A percentile compares a stretch with the other conserved stretches of the same genome.
Conservation (phyloP, 2,888 invertebrate genomes). For the Tipula helvola region DNA sequence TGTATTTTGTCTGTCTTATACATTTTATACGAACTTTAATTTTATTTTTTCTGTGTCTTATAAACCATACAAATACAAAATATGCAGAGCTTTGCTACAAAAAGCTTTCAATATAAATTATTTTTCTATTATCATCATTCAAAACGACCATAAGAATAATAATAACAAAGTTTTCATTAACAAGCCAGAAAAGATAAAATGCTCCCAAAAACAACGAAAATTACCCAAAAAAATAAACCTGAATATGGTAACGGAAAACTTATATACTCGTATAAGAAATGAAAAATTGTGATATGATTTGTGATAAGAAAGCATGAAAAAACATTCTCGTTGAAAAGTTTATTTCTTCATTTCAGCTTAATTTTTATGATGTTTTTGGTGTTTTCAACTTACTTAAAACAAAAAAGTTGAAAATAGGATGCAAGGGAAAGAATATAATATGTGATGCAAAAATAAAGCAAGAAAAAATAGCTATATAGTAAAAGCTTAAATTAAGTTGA, state of each 20-base stretch:
- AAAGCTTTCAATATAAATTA: not conserved
- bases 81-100: not conserved
- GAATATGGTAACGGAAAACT: not conserved
- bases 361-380: not conserved
- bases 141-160: not conserved
- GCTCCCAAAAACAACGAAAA: not conserved
- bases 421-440: not conserved
- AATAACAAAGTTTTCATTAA: not conserved
- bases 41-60: not conserved
- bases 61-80: not conserved
- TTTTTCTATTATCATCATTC: not conserved
- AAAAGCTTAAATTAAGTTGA: not conserved
- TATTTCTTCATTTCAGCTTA: not conserved
- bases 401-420: not conserved
- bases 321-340: not conserved
- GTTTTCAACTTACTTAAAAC: not conserved
- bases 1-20: not conserved
- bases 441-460: not conserved
- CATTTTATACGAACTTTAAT: not conserved
- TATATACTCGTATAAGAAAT: not conserved
- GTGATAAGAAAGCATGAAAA: not conserved
- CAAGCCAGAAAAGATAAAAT: not conserved
- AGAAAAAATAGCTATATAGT: too few relatives aligned
- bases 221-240: not conserved
- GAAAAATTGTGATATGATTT: not conserved